These are phyloP conservation scores for Ectemnius cavifrons DNA, from an alignment of 2,888 invertebrate genomes.

Conservation along the genomic window DNA sequence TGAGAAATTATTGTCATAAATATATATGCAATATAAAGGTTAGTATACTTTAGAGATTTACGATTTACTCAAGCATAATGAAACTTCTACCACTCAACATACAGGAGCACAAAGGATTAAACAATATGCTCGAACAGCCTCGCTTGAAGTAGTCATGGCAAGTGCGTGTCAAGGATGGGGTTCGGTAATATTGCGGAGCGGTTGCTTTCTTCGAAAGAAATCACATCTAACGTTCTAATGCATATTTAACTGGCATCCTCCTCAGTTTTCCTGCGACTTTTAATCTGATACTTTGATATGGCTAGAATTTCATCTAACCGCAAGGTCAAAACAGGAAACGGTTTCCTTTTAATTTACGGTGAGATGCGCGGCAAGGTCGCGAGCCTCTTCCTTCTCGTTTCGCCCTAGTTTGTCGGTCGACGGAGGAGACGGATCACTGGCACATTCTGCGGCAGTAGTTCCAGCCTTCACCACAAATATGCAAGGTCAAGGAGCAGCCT, in stretches of 20 bases:
- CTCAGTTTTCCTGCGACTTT: neutral
- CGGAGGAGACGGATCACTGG: no score
- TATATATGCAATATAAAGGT: no score
- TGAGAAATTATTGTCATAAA: no score
- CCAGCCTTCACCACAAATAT: no score
- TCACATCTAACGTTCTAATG: neutral
- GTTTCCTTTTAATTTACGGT: neutral
- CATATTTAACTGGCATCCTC: neutral
- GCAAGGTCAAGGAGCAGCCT: no score
- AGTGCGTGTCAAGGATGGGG: constrained; percentile 7
- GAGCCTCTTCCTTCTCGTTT: no score
- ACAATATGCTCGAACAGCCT: neutral
- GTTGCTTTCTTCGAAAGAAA: constrained; percentile 13
- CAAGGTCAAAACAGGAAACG: constrained; percentile 31
- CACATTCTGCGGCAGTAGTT: no score
- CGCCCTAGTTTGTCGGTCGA: no score
- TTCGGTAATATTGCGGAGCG: neutral
- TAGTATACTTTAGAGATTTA: no score
- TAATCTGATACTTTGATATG: constrained; percentile 12
- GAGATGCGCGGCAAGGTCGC: constrained; percentile 25
- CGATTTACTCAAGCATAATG: no score
- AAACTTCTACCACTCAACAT: no score
- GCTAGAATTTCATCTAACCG: constrained; percentile 26
- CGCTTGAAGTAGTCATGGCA: neutral
- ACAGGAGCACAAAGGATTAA: no score